phyloP scores from a whole-genome alignment of 2,797 vertebrate genomes.

The Schizothorax lantsangensis region DNA sequence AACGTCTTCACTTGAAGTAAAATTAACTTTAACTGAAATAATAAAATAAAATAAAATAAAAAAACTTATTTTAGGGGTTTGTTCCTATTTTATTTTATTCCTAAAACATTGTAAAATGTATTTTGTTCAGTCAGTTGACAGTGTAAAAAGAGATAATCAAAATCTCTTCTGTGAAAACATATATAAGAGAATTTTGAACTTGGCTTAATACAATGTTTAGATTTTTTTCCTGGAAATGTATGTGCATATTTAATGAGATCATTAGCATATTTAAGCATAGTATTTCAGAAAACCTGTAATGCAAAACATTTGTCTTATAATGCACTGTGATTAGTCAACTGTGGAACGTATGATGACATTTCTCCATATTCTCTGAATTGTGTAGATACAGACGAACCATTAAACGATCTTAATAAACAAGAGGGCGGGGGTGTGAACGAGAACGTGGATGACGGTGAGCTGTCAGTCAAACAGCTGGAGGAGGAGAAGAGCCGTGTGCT shows the following conservation, averaged over 20 bases:
- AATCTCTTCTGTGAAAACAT: not conserved
- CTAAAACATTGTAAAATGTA: not conserved
- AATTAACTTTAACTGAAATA: too few species aligned
- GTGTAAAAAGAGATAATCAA: not conserved
- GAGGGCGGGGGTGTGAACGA: conserved; percentile 67
- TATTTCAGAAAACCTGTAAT: not conserved
- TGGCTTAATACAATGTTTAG: not conserved
- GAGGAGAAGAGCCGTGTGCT: conserved; percentile 86
- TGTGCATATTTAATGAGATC: not conserved
- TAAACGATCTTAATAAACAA: conserved; percentile 88
- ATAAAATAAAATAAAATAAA: too few species aligned
- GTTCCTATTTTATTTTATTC: not conserved
- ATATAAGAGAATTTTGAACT: not conserved
- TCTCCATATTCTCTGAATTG: not conserved
- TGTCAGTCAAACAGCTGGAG: conserved; percentile 77
- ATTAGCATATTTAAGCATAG: not conserved
- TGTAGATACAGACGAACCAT: conserved; percentile 62
- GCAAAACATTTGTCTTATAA: not conserved
- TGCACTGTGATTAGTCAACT: not conserved
- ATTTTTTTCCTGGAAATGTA: not conserved
- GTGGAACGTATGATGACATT: not conserved
- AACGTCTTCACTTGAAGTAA: too few species aligned
- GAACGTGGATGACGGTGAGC: conserved; percentile 77
- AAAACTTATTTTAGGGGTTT: not conserved
- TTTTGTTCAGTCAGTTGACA: too few species aligned